A percentile compares a stretch with the other conserved stretches of the same genome.
phyloP scores from a whole-genome alignment of 2,113 vertebrate genomes.

The Pachypanchax playfairii region DNA sequence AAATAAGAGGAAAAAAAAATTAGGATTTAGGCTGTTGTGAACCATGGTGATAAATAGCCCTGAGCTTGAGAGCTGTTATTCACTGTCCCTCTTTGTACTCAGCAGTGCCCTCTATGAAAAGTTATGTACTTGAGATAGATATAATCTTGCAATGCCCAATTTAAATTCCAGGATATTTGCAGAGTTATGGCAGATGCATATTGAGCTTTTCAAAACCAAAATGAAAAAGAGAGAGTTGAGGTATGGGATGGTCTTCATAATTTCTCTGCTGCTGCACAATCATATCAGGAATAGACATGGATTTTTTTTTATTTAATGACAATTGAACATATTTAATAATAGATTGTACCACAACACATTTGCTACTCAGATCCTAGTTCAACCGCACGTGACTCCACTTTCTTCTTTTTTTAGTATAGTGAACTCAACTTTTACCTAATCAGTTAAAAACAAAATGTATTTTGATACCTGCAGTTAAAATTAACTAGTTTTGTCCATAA shows the following conservation, averaged over 20 bases:
- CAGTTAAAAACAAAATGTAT: too few species aligned
- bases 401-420: too few species aligned
- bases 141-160: slow-evolving; percentile 62
- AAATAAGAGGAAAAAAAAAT: slow-evolving; percentile 60
- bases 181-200: slow-evolving; percentile 32
- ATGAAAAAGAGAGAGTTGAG: not conserved
- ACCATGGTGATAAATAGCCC: slow-evolving; percentile 70
- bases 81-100: slow-evolving; percentile 49
- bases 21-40: slow-evolving; percentile 39
- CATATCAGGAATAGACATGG: not conserved
- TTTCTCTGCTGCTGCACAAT: not conserved
- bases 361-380: too few species aligned
- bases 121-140: slow-evolving; percentile 68
- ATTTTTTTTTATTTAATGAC: too few species aligned
- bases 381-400: too few species aligned
- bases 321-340: too few species aligned
- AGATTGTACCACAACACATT: too few species aligned
- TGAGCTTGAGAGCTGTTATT: slow-evolving; percentile 69
- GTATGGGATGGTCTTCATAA: not conserved
- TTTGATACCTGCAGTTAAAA: too few species aligned
- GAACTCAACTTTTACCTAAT: too few species aligned
- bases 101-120: slow-evolving; percentile 21
- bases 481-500: too few species aligned
- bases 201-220: slow-evolving; percentile 57
- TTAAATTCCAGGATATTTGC: slow-evolving; percentile 48